These are phyloP conservation scores for Temnothorax curvispinosus DNA, from an alignment of 1,140 invertebrate species.

Conservation along the genomic window DNA sequence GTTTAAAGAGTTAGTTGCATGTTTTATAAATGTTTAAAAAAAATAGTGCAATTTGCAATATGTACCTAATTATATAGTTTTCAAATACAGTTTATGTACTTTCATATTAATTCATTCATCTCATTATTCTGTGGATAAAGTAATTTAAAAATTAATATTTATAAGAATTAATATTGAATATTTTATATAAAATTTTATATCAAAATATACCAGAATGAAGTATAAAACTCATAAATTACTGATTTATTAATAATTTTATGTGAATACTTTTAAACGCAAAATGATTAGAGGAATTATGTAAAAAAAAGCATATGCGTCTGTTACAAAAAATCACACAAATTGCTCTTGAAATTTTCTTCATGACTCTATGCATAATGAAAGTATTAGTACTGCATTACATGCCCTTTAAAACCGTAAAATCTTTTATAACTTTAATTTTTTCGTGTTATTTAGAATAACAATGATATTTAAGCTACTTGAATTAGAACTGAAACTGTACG, in stretches of 20 bases:
- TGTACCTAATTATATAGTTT: too few species aligned
- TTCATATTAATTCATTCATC: neutral
- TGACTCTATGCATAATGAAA: neutral
- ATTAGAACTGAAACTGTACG: neutral
- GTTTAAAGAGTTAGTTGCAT: neutral
- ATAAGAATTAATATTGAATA: neutral
- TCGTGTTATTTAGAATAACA: neutral
- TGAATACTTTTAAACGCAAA: neutral
- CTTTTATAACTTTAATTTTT: neutral
- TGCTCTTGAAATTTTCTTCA: neutral
- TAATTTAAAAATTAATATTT: neutral
- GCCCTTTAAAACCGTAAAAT: neutral
- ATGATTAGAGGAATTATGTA: neutral
- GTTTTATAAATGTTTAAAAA: neutral
- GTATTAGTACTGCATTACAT: neutral
- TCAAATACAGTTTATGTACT: neutral
- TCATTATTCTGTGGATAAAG: neutral
- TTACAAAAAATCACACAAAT: neutral
- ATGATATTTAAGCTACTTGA: neutral
- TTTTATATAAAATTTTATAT: neutral
- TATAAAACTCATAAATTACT: neutral
- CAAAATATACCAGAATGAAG: neutral
- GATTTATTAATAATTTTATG: neutral
- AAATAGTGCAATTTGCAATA: neutral
- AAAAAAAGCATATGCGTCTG: neutral